Evolutionary conservation across 2,888 invertebrate species (phyloP).

Genomic region (Sthenelais limicola): DNA sequence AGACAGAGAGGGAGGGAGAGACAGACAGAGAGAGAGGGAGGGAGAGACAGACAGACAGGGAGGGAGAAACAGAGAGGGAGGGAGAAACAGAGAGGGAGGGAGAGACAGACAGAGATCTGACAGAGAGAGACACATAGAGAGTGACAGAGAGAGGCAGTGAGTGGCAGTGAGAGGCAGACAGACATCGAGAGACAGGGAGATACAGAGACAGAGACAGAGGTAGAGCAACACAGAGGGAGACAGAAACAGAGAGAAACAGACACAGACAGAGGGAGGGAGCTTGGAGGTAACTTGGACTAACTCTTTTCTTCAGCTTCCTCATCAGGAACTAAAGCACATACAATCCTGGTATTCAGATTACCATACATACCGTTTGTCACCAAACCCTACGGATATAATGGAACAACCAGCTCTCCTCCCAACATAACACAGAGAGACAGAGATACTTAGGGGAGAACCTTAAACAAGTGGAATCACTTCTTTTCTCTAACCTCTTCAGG

Average conservation of each 20-base stretch:
- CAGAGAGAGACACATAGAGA: background rate
- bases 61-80: background rate
- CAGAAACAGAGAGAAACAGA: background rate
- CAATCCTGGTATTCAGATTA: too few relatives aligned
- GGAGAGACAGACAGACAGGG: background rate
- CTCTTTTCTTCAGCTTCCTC: too few relatives aligned
- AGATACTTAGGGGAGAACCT: background rate
- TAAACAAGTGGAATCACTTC: too few relatives aligned
- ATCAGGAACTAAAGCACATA: too few relatives aligned
- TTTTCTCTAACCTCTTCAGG: too few relatives aligned
- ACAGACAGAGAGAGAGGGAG: too few relatives aligned
- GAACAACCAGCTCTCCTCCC: too few relatives aligned
- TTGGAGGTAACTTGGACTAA: too few relatives aligned
- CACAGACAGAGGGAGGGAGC: background rate
- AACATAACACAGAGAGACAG: background rate
- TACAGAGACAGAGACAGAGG: background rate
- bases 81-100: slow-evolving; percentile 1
- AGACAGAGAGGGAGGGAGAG: slow-evolving; percentile 2
- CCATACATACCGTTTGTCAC: too few relatives aligned
- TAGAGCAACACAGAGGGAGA: background rate
- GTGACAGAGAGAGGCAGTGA: background rate
- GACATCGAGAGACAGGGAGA: slow-evolving; percentile 1
- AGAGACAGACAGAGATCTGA: background rate
- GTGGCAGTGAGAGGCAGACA: too few relatives aligned
- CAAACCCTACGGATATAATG: too few relatives aligned